Evolutionary conservation across 2,797 vertebrate genomes (phyloP).

Genomic region (Lutjanus campechanus): DNA sequence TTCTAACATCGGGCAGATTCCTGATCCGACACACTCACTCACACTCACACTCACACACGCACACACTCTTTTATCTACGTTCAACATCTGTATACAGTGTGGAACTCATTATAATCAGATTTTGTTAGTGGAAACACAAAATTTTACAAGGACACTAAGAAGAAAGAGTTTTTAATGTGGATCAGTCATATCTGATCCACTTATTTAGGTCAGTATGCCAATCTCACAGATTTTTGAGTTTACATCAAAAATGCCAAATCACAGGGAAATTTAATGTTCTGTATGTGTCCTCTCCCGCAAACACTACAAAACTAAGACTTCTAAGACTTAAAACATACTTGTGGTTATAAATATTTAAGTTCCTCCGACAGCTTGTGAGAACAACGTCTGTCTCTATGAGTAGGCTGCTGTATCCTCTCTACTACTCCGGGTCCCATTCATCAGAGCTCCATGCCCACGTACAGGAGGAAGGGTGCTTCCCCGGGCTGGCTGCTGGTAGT

Average conservation of each 20-base stretch:
- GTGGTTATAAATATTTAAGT: slow-evolving; percentile 11
- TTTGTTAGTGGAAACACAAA: neutral
- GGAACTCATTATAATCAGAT: neutral
- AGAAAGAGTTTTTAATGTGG: neutral
- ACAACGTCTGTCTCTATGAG: neutral
- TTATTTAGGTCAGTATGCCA: slow-evolving; percentile 1
- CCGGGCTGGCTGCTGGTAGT: slow-evolving; percentile 38
- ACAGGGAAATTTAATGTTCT: neutral
- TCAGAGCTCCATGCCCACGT: slow-evolving; percentile 15
- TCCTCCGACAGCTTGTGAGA: slow-evolving; percentile 10
- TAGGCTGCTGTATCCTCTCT: slow-evolving; percentile 11
- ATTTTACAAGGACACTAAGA: neutral
- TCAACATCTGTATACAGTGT: neutral
- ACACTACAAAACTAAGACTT: neutral
- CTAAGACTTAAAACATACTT: slow-evolving; percentile 1
- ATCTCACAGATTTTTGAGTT: neutral
- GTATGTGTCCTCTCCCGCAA: neutral
- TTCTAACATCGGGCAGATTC: neutral
- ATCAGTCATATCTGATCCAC: slow-evolving; percentile 2
- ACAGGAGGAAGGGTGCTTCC: slow-evolving; percentile 45
- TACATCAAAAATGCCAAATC: neutral
- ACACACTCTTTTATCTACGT: too few species aligned
- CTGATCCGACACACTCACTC: neutral
- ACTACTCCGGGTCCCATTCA: slow-evolving; percentile 11
- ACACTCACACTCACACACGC: neutral